Evolutionary conservation across 2,888 invertebrate species (phyloP), one percentile per base, ranked within the genome.

Genomic region (Polymixis lichenea): DNA sequence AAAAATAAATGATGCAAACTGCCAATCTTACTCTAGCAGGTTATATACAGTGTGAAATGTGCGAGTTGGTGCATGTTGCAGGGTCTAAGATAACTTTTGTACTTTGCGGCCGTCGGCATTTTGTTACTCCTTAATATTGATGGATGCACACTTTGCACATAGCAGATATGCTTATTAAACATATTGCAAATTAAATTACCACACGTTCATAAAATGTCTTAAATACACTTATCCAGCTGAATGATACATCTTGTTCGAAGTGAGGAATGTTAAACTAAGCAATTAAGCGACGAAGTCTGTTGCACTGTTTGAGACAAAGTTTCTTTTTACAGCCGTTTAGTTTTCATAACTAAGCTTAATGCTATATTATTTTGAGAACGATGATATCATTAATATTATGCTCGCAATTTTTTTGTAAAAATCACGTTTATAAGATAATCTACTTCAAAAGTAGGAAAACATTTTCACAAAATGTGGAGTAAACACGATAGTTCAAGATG

Each of bases 361-460:
- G 66, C 56, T 72, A 72, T 60, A 69, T 66, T 56, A n/a, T 58
- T 71, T 71, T 69, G 55, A 67, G 46, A 75, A 55, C 55, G 28
- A 49, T 60, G 17, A 75, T 84, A 84, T 80, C 62, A 74, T 69
- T 85, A 77, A 84, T 84, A 85, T 85, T 83, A 83, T 83, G 85
- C 85, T 81, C 76, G 68, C 49, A 71, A 81, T 74, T 76, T 82
- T 70, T 11, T 38, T 67, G 15, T 58, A 60, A 56, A 79, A 72
- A 80, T 53, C 66, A 80, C 71, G 69, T 55, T 15, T 71, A 43
- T 38, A 46, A 56, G 25, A 46, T 62, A 55, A 53, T 49, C 49
- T 70, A 49, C 69, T 60, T 53, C 17, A 15, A 51, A 64, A 82
- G 58, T 73, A 82, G 67, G 22, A 69, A 51, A 67, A 46, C n/a